phyloP scores from a whole-genome alignment of 2,888 invertebrate genomes.

The Netelia fuscicornis region DNA sequence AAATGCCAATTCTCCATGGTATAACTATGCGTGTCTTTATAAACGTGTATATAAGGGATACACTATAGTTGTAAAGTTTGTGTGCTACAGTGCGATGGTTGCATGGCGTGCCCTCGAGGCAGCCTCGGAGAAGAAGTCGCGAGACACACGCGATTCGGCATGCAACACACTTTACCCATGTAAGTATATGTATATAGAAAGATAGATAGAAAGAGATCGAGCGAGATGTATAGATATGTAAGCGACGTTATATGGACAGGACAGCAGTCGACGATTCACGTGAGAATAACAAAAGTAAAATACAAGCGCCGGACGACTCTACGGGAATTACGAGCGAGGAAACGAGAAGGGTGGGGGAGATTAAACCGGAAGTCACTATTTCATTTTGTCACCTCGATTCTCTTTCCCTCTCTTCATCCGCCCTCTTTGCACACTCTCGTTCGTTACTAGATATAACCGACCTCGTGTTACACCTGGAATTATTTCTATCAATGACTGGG shows the following conservation, averaged over 20 bases:
- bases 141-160: slow-evolving; percentile 33
- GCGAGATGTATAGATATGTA: not conserved
- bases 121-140: slow-evolving; percentile 1
- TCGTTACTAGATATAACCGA: not conserved
- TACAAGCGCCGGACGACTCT: slow-evolving; percentile 18
- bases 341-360: not conserved
- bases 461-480: slow-evolving; percentile 47
- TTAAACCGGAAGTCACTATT: slow-evolving; percentile 58
- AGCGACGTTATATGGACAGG: not conserved
- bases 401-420: not conserved
- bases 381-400: slow-evolving; percentile 60
- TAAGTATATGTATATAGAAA: not conserved
- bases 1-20: too few relatives aligned
- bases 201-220: not conserved
- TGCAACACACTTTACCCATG: not conserved
- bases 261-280: slow-evolving; percentile 8
- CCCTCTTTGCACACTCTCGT: slow-evolving; percentile 5
- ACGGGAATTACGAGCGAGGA: not conserved
- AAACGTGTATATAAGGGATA: not conserved
- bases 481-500: slow-evolving; percentile 41
- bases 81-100: not conserved
- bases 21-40: not conserved
- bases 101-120: slow-evolving; percentile 34
- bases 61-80: not conserved
- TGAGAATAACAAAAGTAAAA: slow-evolving; percentile 44